Evolutionary conservation across 2,113 vertebrate species (phyloP).

Genomic region (Oriolus oriolus): DNA sequence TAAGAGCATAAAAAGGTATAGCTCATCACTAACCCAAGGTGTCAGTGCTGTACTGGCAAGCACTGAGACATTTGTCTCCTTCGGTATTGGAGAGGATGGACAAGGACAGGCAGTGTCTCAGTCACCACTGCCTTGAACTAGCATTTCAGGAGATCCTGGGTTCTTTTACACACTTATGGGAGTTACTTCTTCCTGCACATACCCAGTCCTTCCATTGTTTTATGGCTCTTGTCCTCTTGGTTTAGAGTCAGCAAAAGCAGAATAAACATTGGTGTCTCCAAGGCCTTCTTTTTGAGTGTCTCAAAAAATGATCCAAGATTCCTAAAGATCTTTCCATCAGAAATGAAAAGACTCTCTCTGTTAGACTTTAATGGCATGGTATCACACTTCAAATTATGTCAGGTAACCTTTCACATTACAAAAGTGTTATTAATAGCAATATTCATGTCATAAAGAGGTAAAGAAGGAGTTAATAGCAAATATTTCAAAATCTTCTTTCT

Average conservation of each 20-base stretch:
- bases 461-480: not conserved
- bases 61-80: not conserved
- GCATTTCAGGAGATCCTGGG: not conserved
- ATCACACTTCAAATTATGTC: not conserved
- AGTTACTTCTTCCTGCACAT: not conserved
- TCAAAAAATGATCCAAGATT: not conserved
- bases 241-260: not conserved
- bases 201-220: not conserved
- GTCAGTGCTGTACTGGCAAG: not conserved
- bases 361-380: not conserved
- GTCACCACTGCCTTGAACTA: not conserved
- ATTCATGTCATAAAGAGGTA: not conserved
- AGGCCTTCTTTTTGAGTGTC: not conserved
- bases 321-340: not conserved
- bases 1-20: not conserved
- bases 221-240: not conserved
- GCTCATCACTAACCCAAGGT: not conserved
- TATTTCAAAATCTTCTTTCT: not conserved
- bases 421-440: not conserved
- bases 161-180: fast-evolving
- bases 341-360: not conserved
- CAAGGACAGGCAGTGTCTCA: not conserved
- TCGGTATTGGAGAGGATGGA: not conserved
- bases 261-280: not conserved
- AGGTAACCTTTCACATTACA: not conserved